phyloP scores from a whole-genome alignment of 92 coral and sea anemone genomes.

The Bergia puertoricense region DNA sequence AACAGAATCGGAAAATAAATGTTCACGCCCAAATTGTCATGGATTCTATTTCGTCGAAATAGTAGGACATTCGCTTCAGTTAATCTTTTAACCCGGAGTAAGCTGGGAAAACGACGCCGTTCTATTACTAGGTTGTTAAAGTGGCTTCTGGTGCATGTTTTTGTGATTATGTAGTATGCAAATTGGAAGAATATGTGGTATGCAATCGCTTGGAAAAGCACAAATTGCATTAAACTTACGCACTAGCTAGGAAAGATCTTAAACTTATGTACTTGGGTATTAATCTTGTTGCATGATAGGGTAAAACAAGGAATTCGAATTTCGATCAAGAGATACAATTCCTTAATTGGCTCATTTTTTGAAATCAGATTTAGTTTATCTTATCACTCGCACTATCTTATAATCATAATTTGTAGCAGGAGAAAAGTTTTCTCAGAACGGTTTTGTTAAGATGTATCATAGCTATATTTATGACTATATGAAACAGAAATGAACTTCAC shows the following conservation, averaged over 20 bases:
- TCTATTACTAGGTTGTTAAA: neutral
- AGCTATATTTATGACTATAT: neutral
- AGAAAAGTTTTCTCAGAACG: neutral
- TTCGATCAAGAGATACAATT: slow-evolving; percentile 37
- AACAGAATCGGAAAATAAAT: neutral
- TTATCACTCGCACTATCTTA: neutral
- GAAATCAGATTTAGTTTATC: slow-evolving; percentile 10
- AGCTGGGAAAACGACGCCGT: neutral
- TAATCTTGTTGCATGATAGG: slow-evolving; percentile 26
- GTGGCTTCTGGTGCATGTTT: neutral
- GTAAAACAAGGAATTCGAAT: slow-evolving; percentile 16
- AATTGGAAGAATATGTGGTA: neutral
- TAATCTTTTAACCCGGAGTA: neutral
- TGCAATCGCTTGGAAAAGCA: slow-evolving; percentile 1
- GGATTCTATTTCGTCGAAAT: slow-evolving; percentile 10
- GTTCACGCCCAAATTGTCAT: neutral
- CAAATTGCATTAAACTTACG: neutral
- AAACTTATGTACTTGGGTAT: neutral
- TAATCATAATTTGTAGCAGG: slow-evolving; percentile 12
- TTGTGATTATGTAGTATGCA: neutral
- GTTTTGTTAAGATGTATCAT: neutral
- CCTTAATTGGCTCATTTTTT: slow-evolving; percentile 33
- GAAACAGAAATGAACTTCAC: neutral
- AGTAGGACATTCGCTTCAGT: neutral
- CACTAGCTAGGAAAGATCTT: neutral